Evolutionary conservation across 2,888 invertebrate species (phyloP).

Genomic region (Phoenoteleia sp.): DNA sequence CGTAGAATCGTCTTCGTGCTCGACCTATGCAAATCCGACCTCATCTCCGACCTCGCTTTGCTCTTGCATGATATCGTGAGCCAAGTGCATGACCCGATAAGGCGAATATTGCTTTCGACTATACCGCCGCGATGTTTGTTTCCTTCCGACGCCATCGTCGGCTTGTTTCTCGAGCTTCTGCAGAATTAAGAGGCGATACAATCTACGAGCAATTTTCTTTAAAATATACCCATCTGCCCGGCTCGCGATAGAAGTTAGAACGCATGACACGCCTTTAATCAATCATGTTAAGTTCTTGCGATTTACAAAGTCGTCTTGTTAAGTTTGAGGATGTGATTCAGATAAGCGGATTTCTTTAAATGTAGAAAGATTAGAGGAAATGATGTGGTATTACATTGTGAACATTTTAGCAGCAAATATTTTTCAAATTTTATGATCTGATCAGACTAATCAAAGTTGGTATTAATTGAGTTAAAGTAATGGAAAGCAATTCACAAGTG

Average conservation of each 20-base stretch:
- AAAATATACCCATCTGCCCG: conserved; percentile 1
- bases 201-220: conserved; percentile 19
- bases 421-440: no score
- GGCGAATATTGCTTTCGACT: conserved; percentile 39
- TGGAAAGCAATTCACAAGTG: no score
- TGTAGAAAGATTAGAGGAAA: no score
- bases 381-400: no score
- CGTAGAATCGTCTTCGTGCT: conserved; percentile 78
- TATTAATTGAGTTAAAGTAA: no score
- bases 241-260: conserved; percentile 12
- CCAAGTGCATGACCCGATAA: conserved; percentile 44
- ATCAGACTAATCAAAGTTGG: no score
- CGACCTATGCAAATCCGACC: conserved; percentile 80
- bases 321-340: not conserved
- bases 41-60: conserved; percentile 35
- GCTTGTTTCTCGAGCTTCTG: conserved; percentile 16
- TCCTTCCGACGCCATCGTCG: conserved; percentile 29
- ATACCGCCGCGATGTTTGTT: not conserved
- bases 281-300: conserved; percentile 8
- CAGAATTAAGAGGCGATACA: conserved; percentile 27
- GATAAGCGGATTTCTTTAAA: no score
- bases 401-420: no score
- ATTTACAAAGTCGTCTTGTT: conserved; percentile 1
- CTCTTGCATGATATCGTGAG: conserved; percentile 37
- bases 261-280: conserved; percentile 15